Base-by-base conservation (phyloP, 2,888 invertebrate genomes). In the Cistogaster globosa region DNA sequence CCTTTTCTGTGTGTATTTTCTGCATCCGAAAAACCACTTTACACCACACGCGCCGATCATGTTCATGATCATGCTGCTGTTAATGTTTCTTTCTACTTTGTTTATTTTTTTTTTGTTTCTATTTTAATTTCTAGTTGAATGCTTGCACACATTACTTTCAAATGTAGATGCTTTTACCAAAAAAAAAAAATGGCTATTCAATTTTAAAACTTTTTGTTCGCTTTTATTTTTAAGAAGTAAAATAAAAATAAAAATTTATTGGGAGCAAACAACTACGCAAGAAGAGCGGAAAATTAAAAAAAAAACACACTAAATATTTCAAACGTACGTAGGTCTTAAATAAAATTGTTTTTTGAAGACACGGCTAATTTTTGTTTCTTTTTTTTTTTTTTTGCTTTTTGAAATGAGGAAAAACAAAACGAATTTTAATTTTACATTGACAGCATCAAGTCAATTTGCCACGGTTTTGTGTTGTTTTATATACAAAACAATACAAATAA, bases 41-140 rank as follows among this genome's bases (percentile, higher is more conserved):
- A 71, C 69, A 71, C 69, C 63, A 82, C 82, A 82, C 82, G 82
- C 84, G 81, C 84, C 84, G 81, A 72, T 84, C 84, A 63, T 81
- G 62, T 57, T 84, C 75, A 57, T 57, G 62, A 76, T 77, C 71
- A 32, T 72, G 71, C 55, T 72, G 26, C 12, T 12, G 11, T 42
- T 1, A 12, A 12, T 12, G 42, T 12, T 42, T 38, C n/a, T n/a
- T n/a, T 38, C 7, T 42, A 42, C 3, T 42, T 11, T 57, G 57
- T 14, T 45, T 8, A 7, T 57, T 45, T 38, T 69, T 16, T 18
- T 51, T 14, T 16, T 67, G 11, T 51, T 76, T 22, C 51, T 32
- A 53, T 80, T 69, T 62, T 14, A 12, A 62, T 62, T 80, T 80
- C 42, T 71, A 74, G 2, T 16, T 51, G 38, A 71, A 71, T 65